phyloP scores from a whole-genome alignment of 30 jellyfish, hydroid and myxozoan species.

The Chrysaora quinquecirrha region DNA sequence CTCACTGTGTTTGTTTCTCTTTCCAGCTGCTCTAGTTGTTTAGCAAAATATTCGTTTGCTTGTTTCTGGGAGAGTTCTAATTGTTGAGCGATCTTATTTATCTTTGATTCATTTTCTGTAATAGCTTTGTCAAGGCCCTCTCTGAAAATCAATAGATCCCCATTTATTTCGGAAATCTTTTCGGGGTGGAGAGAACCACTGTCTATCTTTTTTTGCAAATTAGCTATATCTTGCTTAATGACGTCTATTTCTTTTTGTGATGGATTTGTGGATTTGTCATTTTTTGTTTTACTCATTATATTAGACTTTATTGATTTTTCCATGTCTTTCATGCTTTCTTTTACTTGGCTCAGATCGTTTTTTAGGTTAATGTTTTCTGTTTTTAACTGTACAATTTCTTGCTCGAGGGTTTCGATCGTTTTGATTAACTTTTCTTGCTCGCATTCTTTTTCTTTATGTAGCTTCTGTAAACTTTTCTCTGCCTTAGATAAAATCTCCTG shows the following conservation, averaged over 20 bases:
- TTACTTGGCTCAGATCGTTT: background rate
- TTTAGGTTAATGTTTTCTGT: background rate
- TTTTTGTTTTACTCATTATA: no score
- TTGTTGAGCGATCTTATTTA: background rate
- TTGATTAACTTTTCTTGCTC: background rate
- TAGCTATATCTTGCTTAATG: background rate
- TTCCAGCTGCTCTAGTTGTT: background rate
- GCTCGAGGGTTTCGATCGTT: background rate
- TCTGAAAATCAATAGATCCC: background rate
- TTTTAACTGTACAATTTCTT: background rate
- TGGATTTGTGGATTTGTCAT: no score
- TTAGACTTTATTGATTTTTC: no score
- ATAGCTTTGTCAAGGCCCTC: background rate
- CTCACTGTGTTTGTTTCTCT: background rate
- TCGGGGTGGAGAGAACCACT: background rate
- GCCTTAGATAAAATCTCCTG: background rate
- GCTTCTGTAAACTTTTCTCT: background rate
- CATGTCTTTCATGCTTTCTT: no score
- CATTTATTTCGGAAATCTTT: background rate
- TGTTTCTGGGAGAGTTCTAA: background rate
- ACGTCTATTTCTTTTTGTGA: background rate
- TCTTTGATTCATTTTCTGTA: background rate
- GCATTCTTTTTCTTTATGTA: background rate
- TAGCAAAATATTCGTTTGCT: background rate
- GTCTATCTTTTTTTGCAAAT: background rate